Evolutionary conservation across 2,113 vertebrate genomes (phyloP).

Genomic region (Passer domesticus): DNA sequence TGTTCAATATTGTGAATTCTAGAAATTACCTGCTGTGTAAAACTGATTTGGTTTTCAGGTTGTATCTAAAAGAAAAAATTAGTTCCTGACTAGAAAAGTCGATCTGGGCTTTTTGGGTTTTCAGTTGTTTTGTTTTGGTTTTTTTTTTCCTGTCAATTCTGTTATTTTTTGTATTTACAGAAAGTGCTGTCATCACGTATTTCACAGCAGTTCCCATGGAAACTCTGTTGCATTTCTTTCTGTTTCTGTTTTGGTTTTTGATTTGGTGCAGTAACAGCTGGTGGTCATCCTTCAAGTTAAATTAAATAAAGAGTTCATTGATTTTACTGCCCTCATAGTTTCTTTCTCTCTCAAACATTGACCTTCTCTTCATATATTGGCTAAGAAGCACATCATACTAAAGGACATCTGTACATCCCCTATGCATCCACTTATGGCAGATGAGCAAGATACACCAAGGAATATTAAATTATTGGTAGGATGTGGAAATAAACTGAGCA

Average conservation of each 20-base stretch:
- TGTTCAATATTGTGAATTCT: neutral
- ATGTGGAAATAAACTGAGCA: neutral
- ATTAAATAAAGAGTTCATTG: slow-evolving; percentile 50
- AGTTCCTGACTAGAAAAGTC: neutral
- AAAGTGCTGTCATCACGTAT: neutral
- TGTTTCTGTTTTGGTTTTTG: slow-evolving; percentile 30
- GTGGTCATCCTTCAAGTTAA: slow-evolving; percentile 38
- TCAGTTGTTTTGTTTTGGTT: neutral
- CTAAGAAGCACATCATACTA: neutral
- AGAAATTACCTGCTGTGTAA: neutral
- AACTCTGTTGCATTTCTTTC: neutral
- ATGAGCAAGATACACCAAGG: neutral
- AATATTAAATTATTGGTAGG: neutral
- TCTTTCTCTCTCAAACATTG: neutral
- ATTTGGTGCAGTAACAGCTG: slow-evolving; percentile 36
- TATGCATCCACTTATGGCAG: neutral
- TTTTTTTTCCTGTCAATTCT: neutral
- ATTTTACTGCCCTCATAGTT: slow-evolving; percentile 32
- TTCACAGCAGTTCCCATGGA: slow-evolving; percentile 12
- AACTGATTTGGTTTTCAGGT: neutral
- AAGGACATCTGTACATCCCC: neutral
- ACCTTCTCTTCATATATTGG: neutral
- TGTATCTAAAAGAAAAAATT: neutral
- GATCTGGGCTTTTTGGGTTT: neutral
- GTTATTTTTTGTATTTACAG: neutral